These are phyloP conservation scores for Xanthorhoe designata DNA, from an alignment of 2,888 invertebrate genomes.

Conservation along the genomic window DNA sequence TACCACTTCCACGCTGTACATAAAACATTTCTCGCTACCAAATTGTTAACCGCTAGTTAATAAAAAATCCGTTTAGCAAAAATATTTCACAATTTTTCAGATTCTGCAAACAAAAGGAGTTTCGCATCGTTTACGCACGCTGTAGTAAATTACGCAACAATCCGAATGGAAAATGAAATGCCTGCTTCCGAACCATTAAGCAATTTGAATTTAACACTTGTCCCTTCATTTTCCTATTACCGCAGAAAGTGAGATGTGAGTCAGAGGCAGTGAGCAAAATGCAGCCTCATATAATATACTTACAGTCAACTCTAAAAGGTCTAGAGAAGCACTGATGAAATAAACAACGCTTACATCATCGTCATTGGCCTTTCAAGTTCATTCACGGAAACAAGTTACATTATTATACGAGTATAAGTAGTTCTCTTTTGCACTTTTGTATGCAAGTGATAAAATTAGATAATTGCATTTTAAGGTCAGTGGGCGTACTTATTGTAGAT, in stretches of 20 bases:
- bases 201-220: slow-evolving; percentile 85
- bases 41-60: slow-evolving; percentile 16
- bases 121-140: slow-evolving; percentile 71
- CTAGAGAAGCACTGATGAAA: too few species aligned
- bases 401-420: too few species aligned
- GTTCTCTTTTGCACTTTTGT: too few species aligned
- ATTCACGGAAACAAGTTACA: too few species aligned
- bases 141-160: slow-evolving; percentile 80
- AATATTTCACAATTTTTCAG: slow-evolving; percentile 51
- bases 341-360: too few species aligned
- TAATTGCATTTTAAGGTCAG: too few species aligned
- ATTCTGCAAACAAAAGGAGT: slow-evolving; percentile 70
- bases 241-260: slow-evolving; percentile 56
- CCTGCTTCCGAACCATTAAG: slow-evolving; percentile 81
- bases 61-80: slow-evolving; percentile 33
- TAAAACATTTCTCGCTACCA: background rate
- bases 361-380: too few species aligned
- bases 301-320: too few species aligned
- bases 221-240: slow-evolving; percentile 83
- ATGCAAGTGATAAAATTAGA: too few species aligned
- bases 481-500: too few species aligned
- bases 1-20: background rate
- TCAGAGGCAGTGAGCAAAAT: background rate
- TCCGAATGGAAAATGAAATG: slow-evolving; percentile 85
- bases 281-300: background rate